phyloP scores from a whole-genome alignment of 1,140 invertebrate genomes.

The Micrasema minimum region DNA sequence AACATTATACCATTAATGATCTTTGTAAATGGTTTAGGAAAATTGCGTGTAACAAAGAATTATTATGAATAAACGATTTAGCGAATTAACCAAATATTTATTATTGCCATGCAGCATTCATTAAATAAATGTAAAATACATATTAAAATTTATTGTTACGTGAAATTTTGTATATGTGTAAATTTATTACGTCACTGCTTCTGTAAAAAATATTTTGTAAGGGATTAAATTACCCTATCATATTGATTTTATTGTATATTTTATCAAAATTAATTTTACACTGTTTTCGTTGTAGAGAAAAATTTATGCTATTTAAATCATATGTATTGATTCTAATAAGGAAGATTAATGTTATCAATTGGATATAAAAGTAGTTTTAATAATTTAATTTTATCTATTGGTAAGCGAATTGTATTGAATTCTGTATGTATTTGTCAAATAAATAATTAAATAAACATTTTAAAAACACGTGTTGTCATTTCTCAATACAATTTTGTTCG shows the following conservation, averaged over 20 bases:
- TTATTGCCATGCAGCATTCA: too few relatives aligned
- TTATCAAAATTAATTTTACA: constrained; percentile 33
- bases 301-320: constrained; percentile 29
- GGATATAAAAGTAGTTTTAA: constrained; percentile 16
- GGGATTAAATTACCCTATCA: too few relatives aligned
- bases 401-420: constrained; percentile 28
- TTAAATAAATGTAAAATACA: too few relatives aligned
- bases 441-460: constrained; percentile 36
- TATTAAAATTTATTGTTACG: too few relatives aligned
- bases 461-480: too few relatives aligned
- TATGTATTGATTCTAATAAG: constrained; percentile 21
- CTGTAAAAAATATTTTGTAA: too few relatives aligned
- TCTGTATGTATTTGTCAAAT: constrained; percentile 40
- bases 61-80: too few relatives aligned
- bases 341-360: constrained; percentile 20
- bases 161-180: constrained; percentile 26
- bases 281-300: constrained; percentile 35
- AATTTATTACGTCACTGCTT: constrained; percentile 7
- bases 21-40: too few relatives aligned
- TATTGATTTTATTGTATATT: constrained; percentile 37
- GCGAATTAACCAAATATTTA: too few relatives aligned
- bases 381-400: constrained; percentile 15
- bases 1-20: too few relatives aligned
- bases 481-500: too few relatives aligned
- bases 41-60: too few relatives aligned